Evolutionary conservation across 2,888 invertebrate species (phyloP).

Genomic region (Agrypnus murinus): DNA sequence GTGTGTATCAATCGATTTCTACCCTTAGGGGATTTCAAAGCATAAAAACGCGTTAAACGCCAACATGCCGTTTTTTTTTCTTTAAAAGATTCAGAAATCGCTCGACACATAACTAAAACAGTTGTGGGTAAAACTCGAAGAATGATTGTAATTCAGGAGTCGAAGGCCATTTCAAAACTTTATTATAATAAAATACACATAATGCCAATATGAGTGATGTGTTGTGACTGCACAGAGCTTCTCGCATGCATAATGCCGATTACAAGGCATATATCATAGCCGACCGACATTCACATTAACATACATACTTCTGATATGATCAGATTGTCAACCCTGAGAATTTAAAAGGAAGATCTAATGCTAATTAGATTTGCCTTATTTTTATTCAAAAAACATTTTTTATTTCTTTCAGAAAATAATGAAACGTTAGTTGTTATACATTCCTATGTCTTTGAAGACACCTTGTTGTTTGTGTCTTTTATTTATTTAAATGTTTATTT

Average conservation of each 20-base stretch:
- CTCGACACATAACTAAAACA: background rate
- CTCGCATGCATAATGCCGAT: conserved; percentile 56
- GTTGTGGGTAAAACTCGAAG: background rate
- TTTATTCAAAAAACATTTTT: conserved; percentile 22
- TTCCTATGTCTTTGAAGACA: no score
- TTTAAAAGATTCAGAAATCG: background rate
- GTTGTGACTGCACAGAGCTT: conserved; percentile 49
- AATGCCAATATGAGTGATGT: conserved; percentile 58
- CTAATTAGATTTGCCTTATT: conserved; percentile 38
- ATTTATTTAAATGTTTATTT: no score
- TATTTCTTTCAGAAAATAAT: background rate
- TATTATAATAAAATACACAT: conserved; percentile 61
- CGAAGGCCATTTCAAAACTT: conserved; percentile 56
- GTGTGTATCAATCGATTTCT: background rate
- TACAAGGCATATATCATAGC: conserved; percentile 55
- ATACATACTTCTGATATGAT: conserved; percentile 55
- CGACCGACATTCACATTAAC: conserved; percentile 54
- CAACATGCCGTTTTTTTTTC: background rate
- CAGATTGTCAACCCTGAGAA: conserved; percentile 50
- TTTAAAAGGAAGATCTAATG: conserved; percentile 46
- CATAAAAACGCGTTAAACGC: conserved; percentile 9
- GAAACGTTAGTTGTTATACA: no score
- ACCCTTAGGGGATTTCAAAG: background rate
- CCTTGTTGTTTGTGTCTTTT: no score
- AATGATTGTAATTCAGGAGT: conserved; percentile 36